phyloP scores from a whole-genome alignment of 2,888 invertebrate genomes.

The Tetropium fuscum region DNA sequence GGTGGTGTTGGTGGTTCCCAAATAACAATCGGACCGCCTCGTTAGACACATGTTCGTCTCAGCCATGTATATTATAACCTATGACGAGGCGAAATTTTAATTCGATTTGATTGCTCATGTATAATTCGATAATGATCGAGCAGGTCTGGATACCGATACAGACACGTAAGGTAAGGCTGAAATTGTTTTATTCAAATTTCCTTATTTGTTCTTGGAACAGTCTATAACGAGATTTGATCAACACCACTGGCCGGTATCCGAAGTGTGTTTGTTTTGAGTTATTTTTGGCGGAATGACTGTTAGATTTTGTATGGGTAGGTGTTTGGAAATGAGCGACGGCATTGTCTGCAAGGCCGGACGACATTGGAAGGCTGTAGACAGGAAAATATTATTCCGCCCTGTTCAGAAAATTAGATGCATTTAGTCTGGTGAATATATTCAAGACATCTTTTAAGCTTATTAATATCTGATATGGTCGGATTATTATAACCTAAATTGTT shows the following conservation, averaged over 20 bases:
- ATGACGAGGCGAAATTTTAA: constrained; percentile 61
- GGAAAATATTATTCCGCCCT: neutral
- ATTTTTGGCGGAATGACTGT: constrained; percentile 16
- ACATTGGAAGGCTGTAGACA: neutral
- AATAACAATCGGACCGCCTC: constrained; percentile 55
- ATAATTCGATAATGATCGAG: constrained; percentile 58
- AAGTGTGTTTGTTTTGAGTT: constrained; percentile 22
- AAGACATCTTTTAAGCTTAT: neutral
- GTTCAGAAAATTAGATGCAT: neutral
- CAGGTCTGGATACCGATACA: constrained; percentile 9
- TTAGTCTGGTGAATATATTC: neutral
- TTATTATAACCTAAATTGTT: too few relatives aligned
- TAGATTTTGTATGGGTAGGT: constrained; percentile 1
- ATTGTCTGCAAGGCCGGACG: constrained; percentile 7
- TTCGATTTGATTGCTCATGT: constrained; percentile 61
- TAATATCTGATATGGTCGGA: too few relatives aligned
- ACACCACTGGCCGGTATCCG: constrained; percentile 14
- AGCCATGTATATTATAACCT: constrained; percentile 57
- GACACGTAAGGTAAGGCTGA: constrained; percentile 50
- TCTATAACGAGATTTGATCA: constrained; percentile 33
- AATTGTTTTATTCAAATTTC: constrained; percentile 46
- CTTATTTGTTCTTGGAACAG: constrained; percentile 28
- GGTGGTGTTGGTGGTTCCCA: constrained; percentile 38
- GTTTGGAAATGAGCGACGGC: neutral
- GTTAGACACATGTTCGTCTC: constrained; percentile 57